Conservation (phyloP, 64 coral and sea anemone species). For the Pocillopora verrucosa region DNA sequence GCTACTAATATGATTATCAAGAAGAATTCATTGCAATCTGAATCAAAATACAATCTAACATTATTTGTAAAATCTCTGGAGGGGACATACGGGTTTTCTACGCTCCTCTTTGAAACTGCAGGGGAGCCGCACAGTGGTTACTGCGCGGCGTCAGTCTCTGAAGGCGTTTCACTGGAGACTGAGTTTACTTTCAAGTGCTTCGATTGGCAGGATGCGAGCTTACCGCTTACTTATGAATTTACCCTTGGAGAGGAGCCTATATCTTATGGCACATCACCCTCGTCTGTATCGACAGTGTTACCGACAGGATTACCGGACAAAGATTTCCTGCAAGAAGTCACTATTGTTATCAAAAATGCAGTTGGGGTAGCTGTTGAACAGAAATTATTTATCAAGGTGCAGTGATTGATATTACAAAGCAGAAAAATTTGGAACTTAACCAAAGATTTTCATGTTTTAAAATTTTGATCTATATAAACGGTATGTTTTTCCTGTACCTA, state of each 20-base stretch:
- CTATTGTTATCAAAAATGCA: conserved; percentile 25
- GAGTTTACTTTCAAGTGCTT: conserved; percentile 35
- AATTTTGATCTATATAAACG: no score
- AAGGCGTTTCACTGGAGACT: conserved; percentile 19
- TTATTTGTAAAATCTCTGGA: not conserved
- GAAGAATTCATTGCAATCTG: conserved; percentile 1
- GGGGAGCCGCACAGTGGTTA: conserved; percentile 18
- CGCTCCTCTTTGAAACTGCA: conserved; percentile 13
- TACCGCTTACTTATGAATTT: conserved; percentile 21
- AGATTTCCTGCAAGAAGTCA: conserved; percentile 9
- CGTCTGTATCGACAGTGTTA: not conserved
- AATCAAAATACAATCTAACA: conserved; percentile 4
- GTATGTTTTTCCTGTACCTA: no score
- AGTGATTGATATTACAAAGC: not conserved
- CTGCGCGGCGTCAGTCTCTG: not conserved
- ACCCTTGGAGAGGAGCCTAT: not conserved
- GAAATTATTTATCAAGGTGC: not conserved
- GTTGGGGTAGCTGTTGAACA: conserved; percentile 20
- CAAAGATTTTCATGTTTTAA: not conserved
- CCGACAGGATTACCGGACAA: not conserved
- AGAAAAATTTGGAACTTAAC: not conserved
- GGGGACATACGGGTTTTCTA: conserved; percentile 4
- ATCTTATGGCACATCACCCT: conserved; percentile 10
- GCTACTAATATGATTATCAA: conserved; percentile 35
- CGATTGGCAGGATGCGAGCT: conserved; percentile 8